Base-by-base conservation (phyloP, 1,140 invertebrate genomes). In the Muscidifurax raptorellus region DNA sequence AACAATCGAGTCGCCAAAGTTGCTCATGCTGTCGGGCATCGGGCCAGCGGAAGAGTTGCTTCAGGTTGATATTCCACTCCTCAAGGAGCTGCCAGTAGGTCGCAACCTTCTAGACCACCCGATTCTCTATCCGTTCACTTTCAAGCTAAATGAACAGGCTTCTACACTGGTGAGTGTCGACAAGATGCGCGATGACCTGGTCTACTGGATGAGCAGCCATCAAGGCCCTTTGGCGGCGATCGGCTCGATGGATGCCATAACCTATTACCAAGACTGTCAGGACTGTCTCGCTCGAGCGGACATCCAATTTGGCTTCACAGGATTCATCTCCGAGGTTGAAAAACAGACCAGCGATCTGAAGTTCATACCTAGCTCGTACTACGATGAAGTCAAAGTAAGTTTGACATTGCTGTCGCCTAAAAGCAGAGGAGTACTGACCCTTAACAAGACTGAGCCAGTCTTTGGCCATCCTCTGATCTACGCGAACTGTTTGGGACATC, bases 401-500 rank as follows among this genome's bases (percentile, higher is more conserved):
- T 95, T 90, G 5, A 95, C 96, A 93, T 92, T 96, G 1, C 91
- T 97, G 91, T 91, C 95, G 52, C 96, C 96, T 4, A 96, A 96
- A 91, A 96, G 96, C 47, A 94, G 92, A 86, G 97, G 97, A 9
- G 94, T 93, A 78, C 93, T 98, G n/a, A 94, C 93, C 90, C 91
- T 97, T 9, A 94, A 94, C 86, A 95, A 95, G 90, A 72, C 90
- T 94, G 95, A 97, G 92, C 97, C 97, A 9, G 2, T 32, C 59
- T 52, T 72, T 9, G 93, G 94, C 18, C 95, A 96, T 89, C 98
- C 98, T 0, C 90, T 95, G 12, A 95, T 98, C 25, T 95, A 96
- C 89, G 96, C 97, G 5, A 96, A 97, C 82, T 97, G 97, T 88
- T 96, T 96, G 83, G 92, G 93, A 47, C 93, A 95, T 91, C 94